Percentiles rank a stretch among this genome's conserved stretches.
Conservation (phyloP, 2,113 vertebrate genomes). For the Trachemys scripta region DNA sequence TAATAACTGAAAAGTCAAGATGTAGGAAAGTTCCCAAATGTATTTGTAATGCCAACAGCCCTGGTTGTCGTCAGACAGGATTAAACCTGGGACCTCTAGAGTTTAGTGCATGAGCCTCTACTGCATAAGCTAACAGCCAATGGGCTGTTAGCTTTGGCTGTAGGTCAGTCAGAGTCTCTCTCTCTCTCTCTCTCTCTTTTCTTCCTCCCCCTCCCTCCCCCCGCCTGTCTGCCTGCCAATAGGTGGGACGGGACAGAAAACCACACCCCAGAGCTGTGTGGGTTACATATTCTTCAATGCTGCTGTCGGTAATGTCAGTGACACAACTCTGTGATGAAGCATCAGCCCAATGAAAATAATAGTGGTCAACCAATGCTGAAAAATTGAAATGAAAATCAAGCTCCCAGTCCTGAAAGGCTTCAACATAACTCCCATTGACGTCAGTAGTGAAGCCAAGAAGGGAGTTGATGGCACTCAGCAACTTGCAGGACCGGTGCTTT, state of each 20-base stretch:
- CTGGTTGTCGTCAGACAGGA: too few relatives aligned
- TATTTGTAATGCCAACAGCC: too few relatives aligned
- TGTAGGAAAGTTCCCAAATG: background rate
- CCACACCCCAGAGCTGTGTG: too few relatives aligned
- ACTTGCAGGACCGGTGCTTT: background rate
- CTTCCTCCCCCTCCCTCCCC: too few relatives aligned
- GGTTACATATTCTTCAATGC: background rate
- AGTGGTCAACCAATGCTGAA: background rate
- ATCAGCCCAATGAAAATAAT: background rate
- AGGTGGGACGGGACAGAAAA: too few relatives aligned
- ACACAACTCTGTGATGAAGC: background rate
- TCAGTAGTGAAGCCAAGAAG: background rate
- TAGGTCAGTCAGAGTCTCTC: too few relatives aligned
- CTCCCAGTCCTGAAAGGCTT: background rate
- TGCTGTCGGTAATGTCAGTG: background rate
- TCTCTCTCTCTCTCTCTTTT: too few relatives aligned
- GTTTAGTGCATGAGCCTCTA: too few relatives aligned
- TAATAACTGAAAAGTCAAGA: background rate
- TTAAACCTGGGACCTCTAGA: too few relatives aligned
- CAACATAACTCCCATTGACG: background rate
- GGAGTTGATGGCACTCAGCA: background rate
- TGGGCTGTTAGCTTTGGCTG: too few relatives aligned
- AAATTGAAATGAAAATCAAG: background rate
- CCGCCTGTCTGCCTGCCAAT: too few relatives aligned
- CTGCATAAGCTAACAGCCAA: too few relatives aligned